A percentile compares a stretch with the other conserved stretches of the same genome.
These are phyloP conservation scores for Nesoenas mayeri DNA, from an alignment of 2,113 vertebrate genomes.

Conservation along the genomic window DNA sequence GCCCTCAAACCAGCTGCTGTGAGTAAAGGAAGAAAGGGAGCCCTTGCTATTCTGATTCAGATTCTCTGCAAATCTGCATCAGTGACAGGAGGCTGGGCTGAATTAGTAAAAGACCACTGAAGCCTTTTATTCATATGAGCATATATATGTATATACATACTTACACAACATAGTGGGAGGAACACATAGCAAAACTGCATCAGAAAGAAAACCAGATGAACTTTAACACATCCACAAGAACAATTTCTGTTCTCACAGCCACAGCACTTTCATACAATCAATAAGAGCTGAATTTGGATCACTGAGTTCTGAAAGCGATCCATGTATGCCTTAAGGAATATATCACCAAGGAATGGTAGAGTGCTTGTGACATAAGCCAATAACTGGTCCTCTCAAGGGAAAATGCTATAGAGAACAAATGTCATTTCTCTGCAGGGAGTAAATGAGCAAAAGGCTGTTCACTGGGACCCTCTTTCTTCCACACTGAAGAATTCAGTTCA, in stretches of 20 bases:
- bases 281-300: neutral
- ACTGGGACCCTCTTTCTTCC: neutral
- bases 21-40: neutral
- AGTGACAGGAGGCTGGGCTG: neutral
- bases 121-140: neutral
- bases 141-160: too few relatives aligned
- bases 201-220: neutral
- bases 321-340: neutral
- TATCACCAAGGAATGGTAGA: neutral
- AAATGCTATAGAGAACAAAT: conserved; percentile 18
- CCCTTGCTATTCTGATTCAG: neutral
- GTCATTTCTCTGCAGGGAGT: conserved; percentile 46
- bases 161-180: neutral
- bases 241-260: neutral
- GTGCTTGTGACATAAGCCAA: conserved; percentile 28
- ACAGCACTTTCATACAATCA: neutral
- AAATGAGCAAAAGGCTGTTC: conserved; percentile 19
- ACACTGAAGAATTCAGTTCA: neutral
- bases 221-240: neutral
- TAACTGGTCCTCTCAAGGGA: conserved; percentile 24
- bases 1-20: neutral
- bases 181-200: neutral
- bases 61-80: neutral
- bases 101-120: neutral
- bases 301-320: neutral